These are phyloP conservation scores for Caprella mutica DNA, from an alignment of 2,888 invertebrate genomes.

Conservation along the genomic window DNA sequence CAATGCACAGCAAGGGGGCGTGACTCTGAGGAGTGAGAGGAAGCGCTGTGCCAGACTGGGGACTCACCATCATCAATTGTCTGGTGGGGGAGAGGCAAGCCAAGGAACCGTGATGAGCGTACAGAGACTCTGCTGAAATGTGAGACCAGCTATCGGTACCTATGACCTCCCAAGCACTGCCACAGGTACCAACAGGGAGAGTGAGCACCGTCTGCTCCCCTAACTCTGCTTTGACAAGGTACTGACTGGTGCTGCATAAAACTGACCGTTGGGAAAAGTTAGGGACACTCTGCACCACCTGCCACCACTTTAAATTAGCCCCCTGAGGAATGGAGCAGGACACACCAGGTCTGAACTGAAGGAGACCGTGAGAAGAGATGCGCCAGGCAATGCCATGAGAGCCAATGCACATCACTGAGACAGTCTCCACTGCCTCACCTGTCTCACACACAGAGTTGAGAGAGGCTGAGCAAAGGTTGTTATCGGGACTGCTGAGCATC, in stretches of 20 bases:
- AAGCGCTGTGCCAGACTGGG: constrained; percentile 33
- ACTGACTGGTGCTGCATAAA: too few relatives aligned
- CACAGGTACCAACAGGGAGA: too few relatives aligned
- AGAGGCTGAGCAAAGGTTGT: too few relatives aligned
- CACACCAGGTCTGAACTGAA: constrained; percentile 21
- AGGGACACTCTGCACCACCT: constrained; percentile 9
- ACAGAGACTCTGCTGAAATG: constrained; percentile 38
- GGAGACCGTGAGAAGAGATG: constrained; percentile 9
- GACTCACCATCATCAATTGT: constrained; percentile 41
- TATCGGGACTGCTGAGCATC: too few relatives aligned
- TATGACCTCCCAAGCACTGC: constrained; percentile 16
- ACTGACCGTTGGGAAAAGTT: too few relatives aligned
- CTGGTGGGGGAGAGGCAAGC: constrained; percentile 42
- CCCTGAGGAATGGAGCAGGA: constrained; percentile 19
- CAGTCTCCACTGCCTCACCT: too few relatives aligned
- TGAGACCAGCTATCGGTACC: constrained; percentile 21
- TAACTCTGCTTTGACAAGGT: too few relatives aligned
- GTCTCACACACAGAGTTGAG: too few relatives aligned
- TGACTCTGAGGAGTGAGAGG: constrained; percentile 34
- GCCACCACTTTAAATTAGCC: constrained; percentile 20
- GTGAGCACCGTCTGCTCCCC: too few relatives aligned
- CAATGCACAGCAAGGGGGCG: constrained; percentile 37
- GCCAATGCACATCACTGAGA: too few relatives aligned
- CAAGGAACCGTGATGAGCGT: constrained; percentile 39
- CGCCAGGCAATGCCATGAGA: constrained; percentile 17